Evolutionary conservation across 2,113 vertebrate species (phyloP).

Genomic region (Narcine bancroftii): DNA sequence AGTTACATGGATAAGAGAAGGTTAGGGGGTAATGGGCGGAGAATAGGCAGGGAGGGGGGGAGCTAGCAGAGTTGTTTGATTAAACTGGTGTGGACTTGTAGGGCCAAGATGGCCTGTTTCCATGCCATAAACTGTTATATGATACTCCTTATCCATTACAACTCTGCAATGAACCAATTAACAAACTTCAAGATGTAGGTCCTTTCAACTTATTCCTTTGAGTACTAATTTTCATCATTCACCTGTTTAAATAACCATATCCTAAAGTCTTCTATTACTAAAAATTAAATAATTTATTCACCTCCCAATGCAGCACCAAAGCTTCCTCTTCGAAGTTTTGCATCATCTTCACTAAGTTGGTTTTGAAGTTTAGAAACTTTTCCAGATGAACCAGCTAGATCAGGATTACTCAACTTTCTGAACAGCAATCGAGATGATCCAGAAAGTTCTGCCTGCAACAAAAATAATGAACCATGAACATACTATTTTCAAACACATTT

Average conservation of each 20-base stretch:
- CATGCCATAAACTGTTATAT: no score
- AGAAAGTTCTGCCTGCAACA: conserved; percentile 62
- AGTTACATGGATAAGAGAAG: no score
- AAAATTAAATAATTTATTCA: conserved; percentile 46
- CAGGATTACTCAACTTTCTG: conserved; percentile 91
- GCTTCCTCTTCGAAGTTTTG: conserved; percentile 74
- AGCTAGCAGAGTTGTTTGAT: no score
- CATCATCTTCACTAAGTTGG: conserved; percentile 88
- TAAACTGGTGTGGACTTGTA: no score
- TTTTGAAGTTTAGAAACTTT: conserved; percentile 79
- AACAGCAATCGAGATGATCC: conserved; percentile 72
- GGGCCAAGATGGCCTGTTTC: no score
- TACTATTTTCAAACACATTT: background rate
- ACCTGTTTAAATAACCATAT: background rate
- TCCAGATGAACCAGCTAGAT: conserved; percentile 75
- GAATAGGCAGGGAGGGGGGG: no score
- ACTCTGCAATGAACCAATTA: background rate
- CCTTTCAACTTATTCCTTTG: background rate
- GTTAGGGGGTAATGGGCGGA: no score
- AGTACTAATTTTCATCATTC: background rate
- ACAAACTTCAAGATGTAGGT: background rate
- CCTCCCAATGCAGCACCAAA: conserved; percentile 74
- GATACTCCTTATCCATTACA: no score
- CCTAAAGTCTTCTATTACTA: background rate
- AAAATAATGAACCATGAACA: conserved; percentile 31